Evolutionary conservation across 2,797 vertebrate species (phyloP).

Genomic region (Myotis planiceps): DNA sequence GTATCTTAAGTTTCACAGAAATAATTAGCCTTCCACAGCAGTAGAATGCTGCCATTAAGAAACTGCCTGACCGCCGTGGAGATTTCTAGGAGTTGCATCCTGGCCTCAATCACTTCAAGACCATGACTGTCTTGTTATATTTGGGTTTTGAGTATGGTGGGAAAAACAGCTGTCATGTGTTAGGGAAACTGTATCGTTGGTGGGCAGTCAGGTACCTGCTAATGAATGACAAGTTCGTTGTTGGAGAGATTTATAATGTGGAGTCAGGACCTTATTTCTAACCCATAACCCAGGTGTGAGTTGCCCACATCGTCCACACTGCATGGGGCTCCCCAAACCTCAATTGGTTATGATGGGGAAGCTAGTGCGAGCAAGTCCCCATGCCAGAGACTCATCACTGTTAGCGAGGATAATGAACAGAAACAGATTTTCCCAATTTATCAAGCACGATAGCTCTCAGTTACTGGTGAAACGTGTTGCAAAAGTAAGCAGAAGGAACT

Average conservation of each 20-base stretch:
- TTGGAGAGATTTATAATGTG: slow-evolving; percentile 34
- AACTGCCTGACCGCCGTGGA: background rate
- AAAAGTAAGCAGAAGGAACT: slow-evolving; percentile 81
- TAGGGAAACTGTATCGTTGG: background rate
- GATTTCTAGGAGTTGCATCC: background rate
- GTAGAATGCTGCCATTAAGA: background rate
- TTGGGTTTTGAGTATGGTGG: background rate
- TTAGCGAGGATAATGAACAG: slow-evolving; percentile 60
- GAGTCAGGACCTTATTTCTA: slow-evolving; percentile 27
- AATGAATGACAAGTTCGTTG: slow-evolving; percentile 50
- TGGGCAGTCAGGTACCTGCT: slow-evolving; percentile 29
- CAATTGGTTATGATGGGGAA: background rate
- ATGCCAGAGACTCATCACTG: too few species aligned
- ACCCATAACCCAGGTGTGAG: slow-evolving; percentile 49
- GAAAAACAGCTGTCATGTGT: slow-evolving; percentile 30
- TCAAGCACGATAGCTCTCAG: slow-evolving; percentile 36
- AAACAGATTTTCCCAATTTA: slow-evolving; percentile 45
- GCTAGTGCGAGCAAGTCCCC: background rate
- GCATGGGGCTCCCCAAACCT: background rate
- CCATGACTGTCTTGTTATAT: background rate
- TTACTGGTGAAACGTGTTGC: slow-evolving; percentile 72
- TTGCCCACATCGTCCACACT: background rate
- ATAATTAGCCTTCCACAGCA: background rate
- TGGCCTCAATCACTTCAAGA: background rate
- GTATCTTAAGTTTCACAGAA: background rate